Conservation (phyloP, 2,113 vertebrate genomes). For the Cichladusa arquata region DNA sequence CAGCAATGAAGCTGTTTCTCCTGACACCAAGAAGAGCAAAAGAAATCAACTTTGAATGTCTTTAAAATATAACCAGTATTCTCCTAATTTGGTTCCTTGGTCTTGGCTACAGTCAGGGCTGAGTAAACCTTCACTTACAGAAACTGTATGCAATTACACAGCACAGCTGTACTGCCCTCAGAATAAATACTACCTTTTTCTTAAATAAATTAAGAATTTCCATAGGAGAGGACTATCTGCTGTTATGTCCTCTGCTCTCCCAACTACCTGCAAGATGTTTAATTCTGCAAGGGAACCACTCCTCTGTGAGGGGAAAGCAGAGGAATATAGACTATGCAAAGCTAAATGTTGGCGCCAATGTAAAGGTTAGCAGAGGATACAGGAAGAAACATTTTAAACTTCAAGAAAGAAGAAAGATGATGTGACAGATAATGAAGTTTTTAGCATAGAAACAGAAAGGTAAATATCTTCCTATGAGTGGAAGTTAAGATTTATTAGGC, state of each 20-base stretch:
- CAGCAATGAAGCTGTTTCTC: background rate
- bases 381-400: background rate
- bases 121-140: background rate
- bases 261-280: background rate
- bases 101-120: background rate
- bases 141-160: background rate
- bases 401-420: background rate
- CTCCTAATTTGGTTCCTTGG: background rate
- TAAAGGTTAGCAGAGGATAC: background rate
- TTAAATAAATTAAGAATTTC: background rate
- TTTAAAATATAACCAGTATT: background rate
- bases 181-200: background rate
- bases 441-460: background rate
- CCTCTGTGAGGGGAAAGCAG: background rate
- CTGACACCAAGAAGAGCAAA: background rate
- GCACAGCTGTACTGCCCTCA: background rate
- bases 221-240: background rate
- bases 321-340: background rate
- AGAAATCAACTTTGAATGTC: background rate
- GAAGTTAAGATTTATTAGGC: background rate
- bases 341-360: background rate
- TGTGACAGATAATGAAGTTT: background rate
- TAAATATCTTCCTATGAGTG: background rate
- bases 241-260: background rate
- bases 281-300: background rate